Conservation (phyloP, 2,797 vertebrate genomes). For the Psittacula echo region DNA sequence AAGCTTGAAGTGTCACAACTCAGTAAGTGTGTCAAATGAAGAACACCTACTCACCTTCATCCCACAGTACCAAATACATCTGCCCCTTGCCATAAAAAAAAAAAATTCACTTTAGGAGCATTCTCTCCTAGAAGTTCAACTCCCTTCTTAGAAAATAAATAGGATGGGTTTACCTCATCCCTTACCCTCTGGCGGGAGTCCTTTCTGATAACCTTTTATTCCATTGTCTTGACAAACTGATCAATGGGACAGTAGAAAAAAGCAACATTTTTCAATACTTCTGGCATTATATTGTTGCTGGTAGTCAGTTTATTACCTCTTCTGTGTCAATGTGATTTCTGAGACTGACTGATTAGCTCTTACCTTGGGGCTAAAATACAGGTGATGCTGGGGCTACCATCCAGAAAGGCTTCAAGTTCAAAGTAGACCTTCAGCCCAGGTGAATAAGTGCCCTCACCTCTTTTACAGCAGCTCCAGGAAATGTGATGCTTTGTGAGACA, state of each 20-base stretch:
- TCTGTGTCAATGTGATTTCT: neutral
- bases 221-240: neutral
- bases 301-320: neutral
- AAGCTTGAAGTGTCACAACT: neutral
- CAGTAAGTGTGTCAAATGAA: neutral
- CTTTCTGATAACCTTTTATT: neutral
- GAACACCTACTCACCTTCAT: neutral
- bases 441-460: neutral
- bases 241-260: neutral
- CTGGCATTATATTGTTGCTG: neutral
- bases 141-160: neutral
- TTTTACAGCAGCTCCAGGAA: neutral
- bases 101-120: neutral
- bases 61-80: neutral
- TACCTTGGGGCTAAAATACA: neutral
- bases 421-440: neutral
- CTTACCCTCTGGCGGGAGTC: neutral
- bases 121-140: neutral
- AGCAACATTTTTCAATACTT: neutral
- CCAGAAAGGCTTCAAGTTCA: neutral
- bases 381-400: neutral
- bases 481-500: neutral
- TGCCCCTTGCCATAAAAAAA: neutral
- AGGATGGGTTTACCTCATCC: neutral
- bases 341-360: neutral